These are phyloP conservation scores for Austrofundulus limnaeus DNA, from an alignment of 2,113 vertebrate species.

Conservation along the genomic window DNA sequence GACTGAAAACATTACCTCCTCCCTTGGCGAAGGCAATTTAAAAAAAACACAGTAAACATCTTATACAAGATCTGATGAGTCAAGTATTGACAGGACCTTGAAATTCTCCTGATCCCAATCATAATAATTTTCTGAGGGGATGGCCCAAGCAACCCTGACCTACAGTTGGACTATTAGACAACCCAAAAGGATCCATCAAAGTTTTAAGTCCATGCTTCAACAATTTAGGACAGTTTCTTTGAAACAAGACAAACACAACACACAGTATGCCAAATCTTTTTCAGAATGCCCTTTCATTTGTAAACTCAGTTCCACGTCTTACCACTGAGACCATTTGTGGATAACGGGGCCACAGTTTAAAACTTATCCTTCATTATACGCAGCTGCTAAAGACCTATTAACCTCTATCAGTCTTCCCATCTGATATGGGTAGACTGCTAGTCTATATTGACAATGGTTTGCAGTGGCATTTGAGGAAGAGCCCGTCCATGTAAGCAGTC, in stretches of 20 bases:
- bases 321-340: slow-evolving; percentile 38
- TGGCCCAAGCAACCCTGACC: background rate
- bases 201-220: background rate
- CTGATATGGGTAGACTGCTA: slow-evolving; percentile 70
- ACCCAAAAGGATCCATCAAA: background rate
- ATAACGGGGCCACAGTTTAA: slow-evolving; percentile 35
- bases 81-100: background rate
- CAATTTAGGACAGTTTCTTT: too few relatives aligned
- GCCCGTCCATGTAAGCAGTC: slow-evolving; percentile 72
- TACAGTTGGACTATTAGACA: background rate
- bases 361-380: slow-evolving; percentile 35
- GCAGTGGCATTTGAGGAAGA: slow-evolving; percentile 76
- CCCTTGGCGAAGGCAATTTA: too few relatives aligned
- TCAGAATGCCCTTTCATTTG: slow-evolving; percentile 21
- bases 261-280: slow-evolving; percentile 1
- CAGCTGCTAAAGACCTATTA: slow-evolving; percentile 58
- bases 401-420: slow-evolving; percentile 69
- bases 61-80: background rate
- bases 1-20: too few relatives aligned
- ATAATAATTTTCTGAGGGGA: background rate
- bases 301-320: slow-evolving; percentile 8
- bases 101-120: background rate
- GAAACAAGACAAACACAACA: too few relatives aligned
- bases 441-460: slow-evolving; percentile 66
- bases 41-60: background rate